Evolutionary conservation across 2,797 vertebrate species (phyloP).

Genomic region (Picus viridis): DNA sequence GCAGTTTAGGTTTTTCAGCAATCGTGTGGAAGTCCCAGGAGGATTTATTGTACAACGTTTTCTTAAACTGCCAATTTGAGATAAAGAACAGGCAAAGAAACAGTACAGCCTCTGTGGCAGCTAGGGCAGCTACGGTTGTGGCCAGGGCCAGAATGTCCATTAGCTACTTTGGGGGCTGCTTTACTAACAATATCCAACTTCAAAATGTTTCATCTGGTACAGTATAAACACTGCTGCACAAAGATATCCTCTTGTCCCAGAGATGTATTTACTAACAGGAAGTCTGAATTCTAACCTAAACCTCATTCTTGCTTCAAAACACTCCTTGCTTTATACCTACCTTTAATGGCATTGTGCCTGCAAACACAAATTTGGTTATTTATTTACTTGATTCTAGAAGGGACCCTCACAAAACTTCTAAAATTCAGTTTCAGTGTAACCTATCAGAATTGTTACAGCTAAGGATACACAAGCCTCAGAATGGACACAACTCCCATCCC

Average conservation of each 20-base stretch:
- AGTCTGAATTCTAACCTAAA: neutral
- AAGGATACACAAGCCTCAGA: neutral
- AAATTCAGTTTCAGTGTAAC: neutral
- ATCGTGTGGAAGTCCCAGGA: slow-evolving; percentile 49
- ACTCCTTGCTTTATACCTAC: neutral
- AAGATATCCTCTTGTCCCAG: slow-evolving; percentile 32
- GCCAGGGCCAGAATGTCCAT: slow-evolving; percentile 70
- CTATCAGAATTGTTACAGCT: neutral
- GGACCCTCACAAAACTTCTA: neutral
- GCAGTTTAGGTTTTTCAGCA: slow-evolving; percentile 54
- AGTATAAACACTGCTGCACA: slow-evolving; percentile 56
- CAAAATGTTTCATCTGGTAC: slow-evolving; percentile 64
- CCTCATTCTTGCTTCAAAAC: neutral
- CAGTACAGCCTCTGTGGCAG: slow-evolving; percentile 56
- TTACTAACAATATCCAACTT: slow-evolving; percentile 58
- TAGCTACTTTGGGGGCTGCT: slow-evolving; percentile 59
- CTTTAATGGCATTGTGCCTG: neutral
- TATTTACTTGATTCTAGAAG: neutral
- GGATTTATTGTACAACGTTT: slow-evolving; percentile 39
- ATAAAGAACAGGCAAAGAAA: slow-evolving; percentile 65
- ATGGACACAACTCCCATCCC: neutral
- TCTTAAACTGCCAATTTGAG: slow-evolving; percentile 53
- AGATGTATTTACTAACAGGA: slow-evolving; percentile 51
- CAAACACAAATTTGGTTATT: neutral
- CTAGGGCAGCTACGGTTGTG: slow-evolving; percentile 43